These are phyloP conservation scores for Napeogenes sylphis DNA, from an alignment of 2,888 invertebrate species.

Conservation along the genomic window DNA sequence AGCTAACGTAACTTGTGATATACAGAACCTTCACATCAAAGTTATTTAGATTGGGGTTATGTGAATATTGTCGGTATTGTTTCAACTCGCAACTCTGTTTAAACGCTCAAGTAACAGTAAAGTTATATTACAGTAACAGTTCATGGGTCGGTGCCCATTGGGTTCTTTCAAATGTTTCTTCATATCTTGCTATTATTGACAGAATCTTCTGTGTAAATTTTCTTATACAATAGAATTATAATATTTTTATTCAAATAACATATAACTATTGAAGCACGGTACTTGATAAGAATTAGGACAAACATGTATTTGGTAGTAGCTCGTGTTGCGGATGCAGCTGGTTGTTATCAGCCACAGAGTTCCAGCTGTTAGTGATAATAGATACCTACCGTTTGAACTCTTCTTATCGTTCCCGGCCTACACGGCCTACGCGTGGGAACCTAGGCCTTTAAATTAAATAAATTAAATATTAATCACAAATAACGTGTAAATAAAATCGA, in stretches of 20 bases:
- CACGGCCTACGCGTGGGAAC: conserved; percentile 1
- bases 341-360: not conserved
- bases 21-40: not conserved
- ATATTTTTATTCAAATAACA: not conserved
- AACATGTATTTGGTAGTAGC: not conserved
- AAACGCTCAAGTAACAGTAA: conserved; percentile 1
- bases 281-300: not conserved
- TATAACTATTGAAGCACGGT: not conserved
- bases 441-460: not conserved
- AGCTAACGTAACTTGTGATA: not conserved
- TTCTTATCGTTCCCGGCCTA: not conserved
- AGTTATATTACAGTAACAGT: not conserved
- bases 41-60: not conserved
- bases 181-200: not conserved
- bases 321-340: conserved; percentile 4
- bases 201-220: not conserved
- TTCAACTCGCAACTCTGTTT: not conserved
- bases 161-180: not conserved
- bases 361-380: not conserved
- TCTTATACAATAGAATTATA: not conserved
- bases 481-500: no score
- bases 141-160: conserved; percentile 2
- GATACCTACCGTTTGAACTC: not conserved
- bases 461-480: not conserved
- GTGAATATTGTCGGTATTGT: not conserved